Evolutionary conservation across 2,888 invertebrate genomes (phyloP).

Genomic region (Pachliopta kotzebuea): DNA sequence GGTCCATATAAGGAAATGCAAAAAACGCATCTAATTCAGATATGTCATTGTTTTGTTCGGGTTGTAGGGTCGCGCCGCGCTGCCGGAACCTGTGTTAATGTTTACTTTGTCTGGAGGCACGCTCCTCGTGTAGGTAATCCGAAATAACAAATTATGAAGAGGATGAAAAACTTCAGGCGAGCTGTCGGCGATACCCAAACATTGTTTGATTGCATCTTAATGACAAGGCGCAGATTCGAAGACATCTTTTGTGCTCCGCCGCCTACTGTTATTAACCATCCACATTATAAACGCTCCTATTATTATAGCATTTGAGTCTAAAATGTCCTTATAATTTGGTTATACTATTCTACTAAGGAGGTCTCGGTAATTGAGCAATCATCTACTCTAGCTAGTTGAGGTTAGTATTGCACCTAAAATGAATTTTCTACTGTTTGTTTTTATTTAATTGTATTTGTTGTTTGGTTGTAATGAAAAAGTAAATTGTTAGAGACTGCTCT

Average conservation of each 20-base stretch:
- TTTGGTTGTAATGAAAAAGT: background rate
- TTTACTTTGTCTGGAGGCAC: constrained; percentile 78
- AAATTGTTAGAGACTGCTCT: background rate
- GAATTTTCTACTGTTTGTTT: constrained; percentile 75
- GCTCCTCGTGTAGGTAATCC: constrained; percentile 61
- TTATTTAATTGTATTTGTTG: constrained; percentile 33
- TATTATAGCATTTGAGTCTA: constrained; percentile 58
- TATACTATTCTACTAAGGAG: constrained; percentile 27
- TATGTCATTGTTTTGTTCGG: constrained; percentile 58
- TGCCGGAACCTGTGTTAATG: constrained; percentile 53
- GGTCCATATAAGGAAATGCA: constrained; percentile 49
- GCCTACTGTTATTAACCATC: constrained; percentile 59
- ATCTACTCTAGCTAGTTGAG: constrained; percentile 76
- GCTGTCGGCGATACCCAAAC: constrained; percentile 79
- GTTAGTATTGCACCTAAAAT: constrained; percentile 73
- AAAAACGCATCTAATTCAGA: constrained; percentile 74
- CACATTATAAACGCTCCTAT: constrained; percentile 62
- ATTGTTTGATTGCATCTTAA: constrained; percentile 78
- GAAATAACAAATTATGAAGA: constrained; percentile 79
- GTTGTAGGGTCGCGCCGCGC: constrained; percentile 31
- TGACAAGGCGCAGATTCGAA: constrained; percentile 76
- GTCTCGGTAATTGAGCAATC: constrained; percentile 69
- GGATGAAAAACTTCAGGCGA: constrained; percentile 76
- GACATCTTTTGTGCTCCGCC: constrained; percentile 74
- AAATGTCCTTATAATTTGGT: constrained; percentile 41